A percentile compares a stretch with the other conserved stretches of the same genome.
Evolutionary conservation across 2,888 invertebrate species (phyloP).

Genomic region (Oscheius sp.): DNA sequence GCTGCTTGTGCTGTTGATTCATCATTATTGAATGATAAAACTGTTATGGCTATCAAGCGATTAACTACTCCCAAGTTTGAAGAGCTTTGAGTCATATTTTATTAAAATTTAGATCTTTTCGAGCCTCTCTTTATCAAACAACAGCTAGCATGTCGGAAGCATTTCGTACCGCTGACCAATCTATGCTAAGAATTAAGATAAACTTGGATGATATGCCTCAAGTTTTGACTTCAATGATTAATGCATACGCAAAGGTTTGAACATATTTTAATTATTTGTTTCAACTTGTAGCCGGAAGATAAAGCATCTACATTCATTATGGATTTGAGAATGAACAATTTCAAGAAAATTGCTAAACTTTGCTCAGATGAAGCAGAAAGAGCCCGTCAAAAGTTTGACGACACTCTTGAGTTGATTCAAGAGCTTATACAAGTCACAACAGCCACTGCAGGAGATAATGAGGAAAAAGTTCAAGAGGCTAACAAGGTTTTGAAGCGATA

Average conservation of each 20-base stretch:
- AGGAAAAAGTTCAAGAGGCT: background rate
- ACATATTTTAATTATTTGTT: background rate
- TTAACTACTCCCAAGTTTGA: background rate
- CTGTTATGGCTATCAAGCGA: background rate
- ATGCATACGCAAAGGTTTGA: constrained; percentile 6
- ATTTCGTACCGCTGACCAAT: constrained; percentile 1
- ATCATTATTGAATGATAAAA: background rate
- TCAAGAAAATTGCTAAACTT: background rate
- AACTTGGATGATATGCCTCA: constrained; percentile 2
- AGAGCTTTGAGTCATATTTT: background rate
- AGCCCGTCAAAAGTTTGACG: background rate
- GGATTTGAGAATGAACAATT: background rate
- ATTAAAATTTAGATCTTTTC: background rate
- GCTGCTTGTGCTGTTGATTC: background rate
- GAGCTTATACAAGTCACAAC: constrained; percentile 4
- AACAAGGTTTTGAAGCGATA: background rate
- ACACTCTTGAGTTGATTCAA: background rate
- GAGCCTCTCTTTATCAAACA: background rate
- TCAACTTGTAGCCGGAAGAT: background rate
- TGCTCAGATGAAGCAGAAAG: background rate
- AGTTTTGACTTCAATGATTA: constrained; percentile 1
- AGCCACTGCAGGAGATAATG: background rate
- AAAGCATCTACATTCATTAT: background rate
- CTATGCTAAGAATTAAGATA: background rate
- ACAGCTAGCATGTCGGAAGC: background rate